Evolutionary conservation across 2,888 invertebrate genomes (phyloP), one percentile per base, ranked within the genome.

Genomic region (Macrosoma leucophasiata): DNA sequence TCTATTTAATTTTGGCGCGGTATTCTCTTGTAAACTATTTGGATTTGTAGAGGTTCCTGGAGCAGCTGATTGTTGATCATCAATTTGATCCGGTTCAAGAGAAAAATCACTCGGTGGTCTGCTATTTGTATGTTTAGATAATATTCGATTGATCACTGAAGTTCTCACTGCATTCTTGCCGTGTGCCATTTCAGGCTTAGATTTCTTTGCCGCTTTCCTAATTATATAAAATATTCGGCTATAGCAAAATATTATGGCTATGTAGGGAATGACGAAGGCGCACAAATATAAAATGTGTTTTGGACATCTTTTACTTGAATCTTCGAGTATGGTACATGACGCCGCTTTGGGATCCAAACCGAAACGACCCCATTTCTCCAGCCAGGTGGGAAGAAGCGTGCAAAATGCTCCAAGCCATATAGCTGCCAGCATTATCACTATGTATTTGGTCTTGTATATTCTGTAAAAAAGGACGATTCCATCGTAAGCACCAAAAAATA

Each of bases 221-320:
- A 93, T 93, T 32, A 93, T 91, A 65, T 88, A 90, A 59, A 92
- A 91, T 63, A 95, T 96, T 46, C 92, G 87, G 0, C 93, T 90
- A 56, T 95, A 95, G 61, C 94, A 95, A 39, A 91, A 77, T 18
- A 95, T 88, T 55, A 96, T 96, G 33, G 91, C 89, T 46, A 91
- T 65, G 66, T 94, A 94, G 0, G 97, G 96, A 26, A 96, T 81
- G 31, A 93, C 86, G 58, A 96, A 96, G 12, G 93, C 95, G 26
- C 89, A 86, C 2, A 93, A 84, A 64, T 96, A 96, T 1, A 96
- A 86, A 30, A 91, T 89, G 50, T 88, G 90, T 66, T 93, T 96
- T 2, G 94, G 90, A 27, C 91, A 88, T 26, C 89, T 86, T 39
- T 87, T 86, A 51, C 89, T 74, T 19, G 79, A 62, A 56, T 92